Base-by-base conservation (phyloP, 30 jellyfish, hydroid and myxozoan genomes). In the Sanderia malayensis region DNA sequence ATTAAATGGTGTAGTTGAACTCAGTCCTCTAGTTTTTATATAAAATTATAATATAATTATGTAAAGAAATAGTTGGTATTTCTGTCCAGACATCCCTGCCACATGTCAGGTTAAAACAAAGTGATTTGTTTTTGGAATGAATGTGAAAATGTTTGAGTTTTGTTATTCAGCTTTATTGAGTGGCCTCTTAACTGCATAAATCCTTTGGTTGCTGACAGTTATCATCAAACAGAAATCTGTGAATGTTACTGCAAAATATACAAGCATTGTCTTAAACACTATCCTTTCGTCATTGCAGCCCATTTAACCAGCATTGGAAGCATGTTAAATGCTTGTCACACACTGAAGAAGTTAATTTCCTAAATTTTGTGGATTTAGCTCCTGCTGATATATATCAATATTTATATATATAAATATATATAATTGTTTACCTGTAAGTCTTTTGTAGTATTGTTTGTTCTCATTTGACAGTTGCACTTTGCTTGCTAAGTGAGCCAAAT, bases 141-240 rank as follows among this genome's bases (percentile, higher is more conserved):
- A n/a, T n/a, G n/a, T n/a, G n/a, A n/a, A n/a, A n/a, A n/a, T n/a
- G n/a, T n/a, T n/a, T n/a, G n/a, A n/a, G n/a, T n/a, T 21, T 4
- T 58, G 11, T 49, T 49, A 74, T 20, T 74, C 86, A 61, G 31
- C 44, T 46, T 58, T 69, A 49, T 27, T 85, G 9, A 44, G 23
- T 13, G 94, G 94, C 44, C 96, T 49, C 44, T 87, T 87, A 6
- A 87, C 96, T 15, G 76, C 86, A 67, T 79, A 87, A 15, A 87
- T 80, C 31, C 83, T 58, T 70, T 73, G 94, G 55, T 73, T 87
- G 82, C 89, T 78, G 30, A 87, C 78, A 8, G 96, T 87, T 19
- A 87, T 59, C 76, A 87, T 70, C 57, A 87, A 41, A 61, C 53
- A 71, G 89, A 87, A 87, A 17, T 74, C 90, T 31, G 49, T 63